Evolutionary conservation across 2,797 vertebrate genomes (phyloP).

Genomic region (Pelobates cultripes): DNA sequence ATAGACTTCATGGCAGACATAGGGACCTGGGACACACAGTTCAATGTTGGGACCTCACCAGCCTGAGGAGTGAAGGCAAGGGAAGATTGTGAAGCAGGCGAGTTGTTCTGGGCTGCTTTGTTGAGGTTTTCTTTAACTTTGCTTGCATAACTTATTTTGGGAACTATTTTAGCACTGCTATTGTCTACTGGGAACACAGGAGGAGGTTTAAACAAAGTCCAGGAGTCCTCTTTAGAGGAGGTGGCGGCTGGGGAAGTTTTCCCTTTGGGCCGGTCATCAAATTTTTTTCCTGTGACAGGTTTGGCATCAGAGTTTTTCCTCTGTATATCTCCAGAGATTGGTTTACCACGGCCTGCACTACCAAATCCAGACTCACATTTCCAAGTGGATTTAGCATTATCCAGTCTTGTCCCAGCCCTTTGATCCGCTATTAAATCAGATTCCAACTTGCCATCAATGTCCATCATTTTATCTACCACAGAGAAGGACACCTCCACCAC

Average conservation of each 20-base stretch:
- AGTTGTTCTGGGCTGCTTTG: conserved; percentile 85
- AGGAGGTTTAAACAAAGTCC: conserved; percentile 98
- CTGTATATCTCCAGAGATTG: conserved; percentile 74
- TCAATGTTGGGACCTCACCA: conserved; percentile 67
- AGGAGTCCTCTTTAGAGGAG: conserved; percentile 90
- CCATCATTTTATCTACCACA: conserved; percentile 85
- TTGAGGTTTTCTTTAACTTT: conserved; percentile 99
- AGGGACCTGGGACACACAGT: conserved; percentile 91
- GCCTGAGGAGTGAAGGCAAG: conserved; percentile 77
- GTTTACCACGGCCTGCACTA: conserved; percentile 70
- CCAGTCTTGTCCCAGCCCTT: conserved; percentile 75
- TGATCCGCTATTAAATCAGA: conserved; percentile 76
- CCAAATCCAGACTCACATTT: conserved; percentile 70
- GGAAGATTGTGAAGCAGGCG: conserved; percentile 65
- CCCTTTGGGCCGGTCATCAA: conserved; percentile 91
- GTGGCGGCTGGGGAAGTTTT: conserved; percentile 78
- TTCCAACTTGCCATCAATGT: conserved; percentile 78
- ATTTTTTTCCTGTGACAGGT: conserved; percentile 84
- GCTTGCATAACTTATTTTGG: conserved; percentile 99
- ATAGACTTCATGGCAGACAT: conserved; percentile 98
- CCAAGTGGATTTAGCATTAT: conserved; percentile 77
- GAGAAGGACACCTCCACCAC: conserved; percentile 83
- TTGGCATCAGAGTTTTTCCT: conserved; percentile 91
- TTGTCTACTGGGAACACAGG: conserved; percentile 99
- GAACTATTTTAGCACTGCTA: conserved; percentile 99